Conservation (phyloP, 2,888 invertebrate species). For the Adelphocoris suturalis region DNA sequence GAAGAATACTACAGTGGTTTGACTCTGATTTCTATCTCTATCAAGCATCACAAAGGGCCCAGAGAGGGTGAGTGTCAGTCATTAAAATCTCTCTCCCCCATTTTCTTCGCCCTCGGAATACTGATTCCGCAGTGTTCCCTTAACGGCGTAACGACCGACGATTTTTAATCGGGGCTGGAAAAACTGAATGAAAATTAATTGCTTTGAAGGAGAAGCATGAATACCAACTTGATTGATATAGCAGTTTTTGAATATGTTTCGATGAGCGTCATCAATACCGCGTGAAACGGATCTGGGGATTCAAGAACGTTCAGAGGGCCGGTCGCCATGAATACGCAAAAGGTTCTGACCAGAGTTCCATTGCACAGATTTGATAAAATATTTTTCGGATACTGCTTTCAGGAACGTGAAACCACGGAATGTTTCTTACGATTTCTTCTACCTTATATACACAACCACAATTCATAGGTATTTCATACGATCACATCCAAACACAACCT, state of each 20-base stretch:
- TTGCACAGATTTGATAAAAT: background rate
- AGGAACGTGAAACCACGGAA: too few relatives aligned
- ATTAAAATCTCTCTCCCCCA: slow-evolving; percentile 23
- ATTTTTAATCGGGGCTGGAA: background rate
- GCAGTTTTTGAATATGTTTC: slow-evolving; percentile 30
- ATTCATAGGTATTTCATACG: too few relatives aligned
- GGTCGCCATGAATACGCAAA: background rate
- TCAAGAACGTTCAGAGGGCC: background rate
- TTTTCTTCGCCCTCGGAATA: slow-evolving; percentile 10
- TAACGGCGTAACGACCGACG: slow-evolving; percentile 31
- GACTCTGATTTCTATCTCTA: background rate
- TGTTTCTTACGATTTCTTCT: too few relatives aligned
- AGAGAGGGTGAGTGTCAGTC: slow-evolving; percentile 25
- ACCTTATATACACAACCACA: too few relatives aligned
- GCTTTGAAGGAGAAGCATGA: slow-evolving; percentile 23
- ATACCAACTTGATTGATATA: slow-evolving; percentile 36
- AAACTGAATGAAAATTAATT: slow-evolving; percentile 48
- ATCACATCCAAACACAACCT: too few relatives aligned
- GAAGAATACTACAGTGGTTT: background rate
- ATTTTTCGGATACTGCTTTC: background rate
- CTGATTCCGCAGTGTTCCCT: background rate
- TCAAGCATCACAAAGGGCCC: background rate
- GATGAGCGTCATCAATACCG: slow-evolving; percentile 36
- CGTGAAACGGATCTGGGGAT: slow-evolving; percentile 1
- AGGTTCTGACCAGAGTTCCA: background rate